These are phyloP conservation scores for Nyctibius grandis DNA, from an alignment of 2,797 vertebrate species.

Conservation along the genomic window DNA sequence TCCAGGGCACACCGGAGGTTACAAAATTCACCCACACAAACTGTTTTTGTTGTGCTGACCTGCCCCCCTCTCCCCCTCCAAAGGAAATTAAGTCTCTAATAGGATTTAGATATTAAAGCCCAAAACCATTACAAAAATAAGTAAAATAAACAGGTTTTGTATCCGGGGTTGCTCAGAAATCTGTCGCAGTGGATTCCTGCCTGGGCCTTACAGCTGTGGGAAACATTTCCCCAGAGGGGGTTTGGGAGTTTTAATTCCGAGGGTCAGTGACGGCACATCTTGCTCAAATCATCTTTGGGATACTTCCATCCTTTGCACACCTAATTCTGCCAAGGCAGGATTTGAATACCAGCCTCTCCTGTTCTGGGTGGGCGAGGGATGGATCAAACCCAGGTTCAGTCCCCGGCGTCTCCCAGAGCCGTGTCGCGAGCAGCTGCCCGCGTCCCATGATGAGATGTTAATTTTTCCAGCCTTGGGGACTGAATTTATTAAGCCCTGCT, in stretches of 20 bases:
- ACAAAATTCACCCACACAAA: not conserved
- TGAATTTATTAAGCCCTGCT: not conserved
- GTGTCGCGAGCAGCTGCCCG: not conserved
- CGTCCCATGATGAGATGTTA: not conserved
- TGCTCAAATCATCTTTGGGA: not conserved
- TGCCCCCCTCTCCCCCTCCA: not conserved
- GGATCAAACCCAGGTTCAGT: not conserved
- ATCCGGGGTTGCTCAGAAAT: not conserved
- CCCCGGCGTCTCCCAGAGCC: accelerated
- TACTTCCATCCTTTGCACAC: not conserved
- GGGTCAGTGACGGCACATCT: accelerated
- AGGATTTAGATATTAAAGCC: conserved; percentile 47
- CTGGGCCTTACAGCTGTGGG: not conserved
- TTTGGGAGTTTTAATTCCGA: not conserved
- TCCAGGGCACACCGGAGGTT: not conserved
- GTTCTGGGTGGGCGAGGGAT: not conserved
- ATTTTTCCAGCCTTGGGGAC: conserved; percentile 3
- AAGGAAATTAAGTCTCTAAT: conserved; percentile 30
- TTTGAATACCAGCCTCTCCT: not conserved
- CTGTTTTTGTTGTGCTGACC: conserved; percentile 9
- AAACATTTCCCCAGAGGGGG: not conserved
- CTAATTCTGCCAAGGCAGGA: not conserved
- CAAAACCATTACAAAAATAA: not conserved
- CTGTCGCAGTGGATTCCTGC: not conserved
- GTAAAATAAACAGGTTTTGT: not conserved